Evolutionary conservation across 2,113 vertebrate genomes (phyloP), one percentile per base, ranked within the genome.

Genomic region (Eleginops maclovinus): DNA sequence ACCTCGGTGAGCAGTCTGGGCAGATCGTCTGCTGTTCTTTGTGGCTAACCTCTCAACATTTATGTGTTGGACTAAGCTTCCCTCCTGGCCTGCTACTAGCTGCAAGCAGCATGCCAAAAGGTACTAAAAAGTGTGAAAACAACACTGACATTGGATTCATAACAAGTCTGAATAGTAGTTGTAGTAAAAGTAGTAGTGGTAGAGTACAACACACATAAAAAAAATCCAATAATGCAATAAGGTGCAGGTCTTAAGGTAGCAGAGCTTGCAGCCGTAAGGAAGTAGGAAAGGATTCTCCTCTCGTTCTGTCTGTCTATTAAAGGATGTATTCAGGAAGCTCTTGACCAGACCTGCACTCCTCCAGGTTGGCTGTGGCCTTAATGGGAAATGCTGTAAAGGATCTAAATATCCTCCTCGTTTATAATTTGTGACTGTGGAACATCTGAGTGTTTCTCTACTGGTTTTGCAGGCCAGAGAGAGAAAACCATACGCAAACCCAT

Each of bases 101-200:
- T 62, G 60, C 9, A 4, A 86, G 75, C 66, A 74, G 78, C 79
- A 77, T 87, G 90, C 79, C 80, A 85, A 75, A 67, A 74, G 60
- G 61, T 54, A 75, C 59, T 44, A 64, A 84, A 82, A 83, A 49
- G 72, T 73, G 59, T 84, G 72, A 59, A 72, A 86, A 90, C 72
- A 67, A 54, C 74, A 81, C 58, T 55, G 4, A 63, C 28, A 75
- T 14, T 75, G 44, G 63, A 69, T 71, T 74, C 49, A 50, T 44
- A 55, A 75, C 55, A 21, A 47, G 54, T 67, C 24, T 1, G 36
- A 78, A 60, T 78, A 43, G 31, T 36, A 36, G 31, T 31, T 6
- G 31, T 31, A 31, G 31, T 36, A 36, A 7, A 8, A 36, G 31
- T 9, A 36, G 6, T 8, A 36, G 61, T 74, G 40, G 65, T 56